Evolutionary conservation across 2,888 invertebrate genomes (phyloP), one percentile per base, ranked within the genome.

Genomic region (Eilema caniola): DNA sequence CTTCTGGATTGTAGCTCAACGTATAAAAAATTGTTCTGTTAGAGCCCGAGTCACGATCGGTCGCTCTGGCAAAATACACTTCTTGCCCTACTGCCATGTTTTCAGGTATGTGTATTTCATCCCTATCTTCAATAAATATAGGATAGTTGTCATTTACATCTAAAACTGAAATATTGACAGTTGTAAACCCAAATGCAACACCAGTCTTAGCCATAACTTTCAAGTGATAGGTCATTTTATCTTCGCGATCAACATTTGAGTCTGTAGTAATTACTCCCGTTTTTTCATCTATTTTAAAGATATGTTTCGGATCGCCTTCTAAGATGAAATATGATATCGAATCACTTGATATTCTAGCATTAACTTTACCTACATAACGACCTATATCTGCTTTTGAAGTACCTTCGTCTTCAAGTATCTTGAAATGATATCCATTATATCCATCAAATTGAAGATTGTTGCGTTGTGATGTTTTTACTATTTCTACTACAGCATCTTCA

Each of bases 61-160:
- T 96, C 0, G 99, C 99, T 85, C 97, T 96, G 1, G 98, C 98
- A 80, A 98, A 96, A 91, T 98, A 98, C 47, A 99, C 97, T 92
- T 99, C 98, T 91, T 98, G 98, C 0, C 99, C 99, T 53, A 99
- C 98, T 25, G 99, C 99, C 82, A 98, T 97, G 89, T 99, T 98
- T 95, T 99, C 99, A 23, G 97, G 96, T 71, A 99, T 95, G 75
- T 96, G 96, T 62, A 98, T 97, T 89, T 98, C 97, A 86, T 98
- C 98, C 84, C 97, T 97, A 77, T 97, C 97, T 84, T 97, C 96
- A 28, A 97, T 96, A 90, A 98, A 98, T 75, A 96, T 95, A 5
- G 99, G 99, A 70, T 97, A 96, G 89, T 99, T 99, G 90, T 99
- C 99, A 91, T 99, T 99, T 7, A 98, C 95, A 92, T 99, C 99